phyloP scores from a whole-genome alignment of 2,797 vertebrate species.

The Acridotheres tristis region DNA sequence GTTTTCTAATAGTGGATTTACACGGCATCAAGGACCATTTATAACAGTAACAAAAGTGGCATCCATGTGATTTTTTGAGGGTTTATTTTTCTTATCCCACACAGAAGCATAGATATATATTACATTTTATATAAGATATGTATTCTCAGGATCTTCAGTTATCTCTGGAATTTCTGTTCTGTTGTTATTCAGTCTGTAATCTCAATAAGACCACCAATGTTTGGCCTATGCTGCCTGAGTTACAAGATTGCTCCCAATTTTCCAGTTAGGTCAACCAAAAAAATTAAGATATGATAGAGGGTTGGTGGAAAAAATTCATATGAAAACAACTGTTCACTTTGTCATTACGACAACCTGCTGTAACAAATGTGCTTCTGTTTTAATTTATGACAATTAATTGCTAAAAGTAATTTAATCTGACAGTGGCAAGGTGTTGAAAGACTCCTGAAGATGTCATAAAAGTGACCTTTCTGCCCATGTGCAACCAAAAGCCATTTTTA shows the following conservation, averaged over 20 bases:
- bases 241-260: conserved; percentile 94
- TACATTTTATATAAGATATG: background rate
- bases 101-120: background rate
- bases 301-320: conserved; percentile 78
- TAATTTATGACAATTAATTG: conserved; percentile 95
- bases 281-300: conserved; percentile 83
- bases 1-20: background rate
- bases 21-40: background rate
- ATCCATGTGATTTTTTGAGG: background rate
- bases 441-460: conserved; percentile 90
- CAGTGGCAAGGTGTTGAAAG: conserved; percentile 89
- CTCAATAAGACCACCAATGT: conserved; percentile 63
- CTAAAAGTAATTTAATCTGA: conserved; percentile 98
- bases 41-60: background rate
- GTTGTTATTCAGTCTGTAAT: conserved; percentile 68
- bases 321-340: conserved; percentile 80
- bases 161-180: conserved; percentile 53
- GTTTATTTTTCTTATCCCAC: background rate
- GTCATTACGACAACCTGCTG: conserved; percentile 80
- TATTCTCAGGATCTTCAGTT: background rate
- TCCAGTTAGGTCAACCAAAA: conserved; percentile 99
- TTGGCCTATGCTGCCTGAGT: conserved; percentile 68
- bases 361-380: conserved; percentile 83
- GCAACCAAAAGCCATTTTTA: conserved; percentile 89
- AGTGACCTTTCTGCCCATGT: conserved; percentile 92